Conservation (phyloP, 2,113 vertebrate genomes). For the Acrocephalus kingi region DNA sequence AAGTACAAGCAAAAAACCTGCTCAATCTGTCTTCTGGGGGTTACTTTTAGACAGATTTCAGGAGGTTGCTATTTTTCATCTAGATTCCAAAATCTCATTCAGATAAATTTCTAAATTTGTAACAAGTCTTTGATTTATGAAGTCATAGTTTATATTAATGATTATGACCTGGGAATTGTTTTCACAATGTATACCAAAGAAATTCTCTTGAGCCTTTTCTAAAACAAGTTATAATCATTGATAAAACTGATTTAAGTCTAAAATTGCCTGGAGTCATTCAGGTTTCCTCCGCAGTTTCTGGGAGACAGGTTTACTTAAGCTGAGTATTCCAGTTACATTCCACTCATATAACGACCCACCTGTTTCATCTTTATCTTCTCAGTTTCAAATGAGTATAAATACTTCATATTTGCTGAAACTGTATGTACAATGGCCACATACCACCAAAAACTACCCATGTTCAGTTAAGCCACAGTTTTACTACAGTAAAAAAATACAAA, state of each 20-base stretch:
- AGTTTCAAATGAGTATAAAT: not conserved
- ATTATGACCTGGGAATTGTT: not conserved
- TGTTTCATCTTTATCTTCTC: not conserved
- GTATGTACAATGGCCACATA: not conserved
- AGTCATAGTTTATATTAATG: not conserved
- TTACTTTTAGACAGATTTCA: not conserved
- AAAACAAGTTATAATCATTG: not conserved
- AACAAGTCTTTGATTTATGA: not conserved
- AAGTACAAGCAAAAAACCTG: not conserved
- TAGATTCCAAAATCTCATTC: not conserved
- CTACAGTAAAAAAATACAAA: not conserved
- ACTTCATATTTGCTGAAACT: not conserved
- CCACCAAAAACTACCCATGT: not conserved
- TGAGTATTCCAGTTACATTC: not conserved
- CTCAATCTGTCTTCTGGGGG: not conserved
- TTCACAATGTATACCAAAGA: not conserved
- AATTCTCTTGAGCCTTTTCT: not conserved
- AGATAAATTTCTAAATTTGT: not conserved
- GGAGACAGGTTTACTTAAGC: not conserved
- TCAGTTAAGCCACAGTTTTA: not conserved
- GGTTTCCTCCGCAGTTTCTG: not conserved
- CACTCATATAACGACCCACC: not conserved
- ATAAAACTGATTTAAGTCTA: slow-evolving; percentile 4
- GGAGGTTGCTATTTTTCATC: not conserved
- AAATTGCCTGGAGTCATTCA: not conserved